Evolutionary conservation across 2,888 invertebrate genomes (phyloP), one percentile per base, ranked within the genome.

Genomic region (Drosophila fulvimacula): DNA sequence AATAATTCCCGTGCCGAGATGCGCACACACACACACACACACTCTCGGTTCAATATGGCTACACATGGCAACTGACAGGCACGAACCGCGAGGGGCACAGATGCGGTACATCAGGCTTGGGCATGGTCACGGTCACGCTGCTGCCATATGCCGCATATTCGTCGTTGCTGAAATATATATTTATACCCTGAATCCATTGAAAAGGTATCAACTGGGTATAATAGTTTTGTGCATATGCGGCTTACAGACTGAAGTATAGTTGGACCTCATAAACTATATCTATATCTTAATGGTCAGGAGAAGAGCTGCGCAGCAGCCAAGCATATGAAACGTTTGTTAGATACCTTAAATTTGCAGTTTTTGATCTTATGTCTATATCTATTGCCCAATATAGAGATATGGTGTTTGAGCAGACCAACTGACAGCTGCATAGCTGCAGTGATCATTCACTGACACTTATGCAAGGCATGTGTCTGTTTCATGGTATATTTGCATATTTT

Each of bases 1-100:
- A 86, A 86, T 86, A 86, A 86, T 89, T 86, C 88, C 89, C 85
- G 85, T 81, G 85, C 79, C 74, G 79, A 72, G 69, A 41, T 60
- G 81, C 61, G 52, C 60, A 9, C 24, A 5, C 66, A 56, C 69
- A 63, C 53, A 59, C 52, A 44, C 52, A 32, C 46, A 69, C 67
- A 59, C 62, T 10, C 55, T 17, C 21, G 19, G 10, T 32, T 19
- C 55, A 42, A 70, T 65, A 70, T 65, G 61, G 58, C 55, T 60
- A 52, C 51, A 65, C 39, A 46, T 60, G 72, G 42, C 39, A 15
- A 41, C 46, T 48, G 39, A 57, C 57, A 36, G 63, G 51, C 59
- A 51, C 52, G 51, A 46, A 42, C 55, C 41, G 55, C 21, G 38
- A 42, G 52, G 19, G 42, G 41, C 60, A 17, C 42, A 21, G 52